Conservation (phyloP, 2,888 invertebrate species). For the Carcina quercana region DNA sequence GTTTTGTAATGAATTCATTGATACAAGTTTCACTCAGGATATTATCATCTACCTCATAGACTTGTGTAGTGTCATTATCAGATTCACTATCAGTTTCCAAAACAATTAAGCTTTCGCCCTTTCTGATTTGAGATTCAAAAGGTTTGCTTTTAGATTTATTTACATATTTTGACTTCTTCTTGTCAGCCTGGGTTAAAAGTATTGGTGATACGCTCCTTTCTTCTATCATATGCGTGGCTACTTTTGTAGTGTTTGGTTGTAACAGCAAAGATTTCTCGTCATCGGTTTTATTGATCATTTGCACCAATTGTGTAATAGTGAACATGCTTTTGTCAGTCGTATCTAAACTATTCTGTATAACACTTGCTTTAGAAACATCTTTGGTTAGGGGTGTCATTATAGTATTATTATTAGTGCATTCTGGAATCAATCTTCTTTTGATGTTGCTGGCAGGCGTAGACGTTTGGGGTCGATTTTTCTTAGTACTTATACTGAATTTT, state of each 20-base stretch:
- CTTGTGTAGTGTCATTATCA: constrained; percentile 35
- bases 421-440: constrained; percentile 31
- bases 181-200: constrained; percentile 48
- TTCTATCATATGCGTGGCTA: constrained; percentile 10
- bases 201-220: constrained; percentile 52
- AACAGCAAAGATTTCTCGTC: constrained; percentile 18
- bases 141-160: constrained; percentile 11
- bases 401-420: constrained; percentile 18
- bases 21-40: constrained; percentile 14
- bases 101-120: constrained; percentile 39
- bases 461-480: constrained; percentile 26
- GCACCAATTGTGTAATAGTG: constrained; percentile 60
- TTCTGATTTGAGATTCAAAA: constrained; percentile 18
- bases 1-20: constrained; percentile 3
- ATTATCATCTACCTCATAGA: constrained; percentile 28
- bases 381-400: constrained; percentile 14
- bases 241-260: constrained; percentile 7
- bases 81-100: constrained; percentile 56
- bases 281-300: constrained; percentile 53
- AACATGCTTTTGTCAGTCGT: constrained; percentile 52
- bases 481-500: constrained; percentile 38
- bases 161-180: constrained; percentile 22
- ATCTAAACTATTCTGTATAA: constrained; percentile 21
- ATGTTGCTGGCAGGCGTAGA: constrained; percentile 29
- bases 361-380: constrained; percentile 14